A percentile compares a stretch with the other conserved stretches of the same genome.
Conservation (phyloP, 1,140 invertebrate species). For the Diorhabda elongata region DNA sequence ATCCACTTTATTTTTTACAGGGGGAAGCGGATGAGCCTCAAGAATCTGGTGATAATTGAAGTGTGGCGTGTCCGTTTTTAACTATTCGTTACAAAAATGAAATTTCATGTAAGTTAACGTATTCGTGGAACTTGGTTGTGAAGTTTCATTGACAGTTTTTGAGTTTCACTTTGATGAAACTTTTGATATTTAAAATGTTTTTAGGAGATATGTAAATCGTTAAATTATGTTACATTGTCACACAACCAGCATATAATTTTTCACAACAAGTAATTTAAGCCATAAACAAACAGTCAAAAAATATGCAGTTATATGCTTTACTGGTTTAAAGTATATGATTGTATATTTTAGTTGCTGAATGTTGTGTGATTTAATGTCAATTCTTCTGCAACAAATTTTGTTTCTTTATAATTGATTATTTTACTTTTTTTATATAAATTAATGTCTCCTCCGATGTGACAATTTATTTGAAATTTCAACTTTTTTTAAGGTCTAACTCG, state of each 20-base stretch:
- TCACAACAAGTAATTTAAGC: conserved; percentile 31
- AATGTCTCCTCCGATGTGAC: conserved; percentile 30
- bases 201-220: conserved; percentile 48
- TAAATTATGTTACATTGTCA: conserved; percentile 46
- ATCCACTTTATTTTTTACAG: conserved; percentile 31
- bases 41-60: conserved; percentile 48
- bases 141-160: conserved; percentile 46
- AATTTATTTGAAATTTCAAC: conserved; percentile 41
- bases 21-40: conserved; percentile 48
- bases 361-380: conserved; percentile 46
- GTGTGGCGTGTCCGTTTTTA: conserved; percentile 44
- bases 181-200: conserved; percentile 50
- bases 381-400: conserved; percentile 34
- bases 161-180: conserved; percentile 46
- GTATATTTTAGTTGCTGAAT: conserved; percentile 26
- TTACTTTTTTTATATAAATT: conserved; percentile 28
- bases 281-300: conserved; percentile 17
- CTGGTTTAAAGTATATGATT: conserved; percentile 5
- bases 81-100: conserved; percentile 48
- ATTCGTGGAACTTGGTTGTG: conserved; percentile 49
- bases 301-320: conserved; percentile 14
- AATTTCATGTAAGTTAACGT: conserved; percentile 51
- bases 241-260: conserved; percentile 41
- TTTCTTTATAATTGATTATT: conserved; percentile 27
- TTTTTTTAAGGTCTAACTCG: conserved; percentile 46